These are phyloP conservation scores for Aplidium turbinatum DNA, from an alignment of 23 tunicate species.

Conservation along the genomic window DNA sequence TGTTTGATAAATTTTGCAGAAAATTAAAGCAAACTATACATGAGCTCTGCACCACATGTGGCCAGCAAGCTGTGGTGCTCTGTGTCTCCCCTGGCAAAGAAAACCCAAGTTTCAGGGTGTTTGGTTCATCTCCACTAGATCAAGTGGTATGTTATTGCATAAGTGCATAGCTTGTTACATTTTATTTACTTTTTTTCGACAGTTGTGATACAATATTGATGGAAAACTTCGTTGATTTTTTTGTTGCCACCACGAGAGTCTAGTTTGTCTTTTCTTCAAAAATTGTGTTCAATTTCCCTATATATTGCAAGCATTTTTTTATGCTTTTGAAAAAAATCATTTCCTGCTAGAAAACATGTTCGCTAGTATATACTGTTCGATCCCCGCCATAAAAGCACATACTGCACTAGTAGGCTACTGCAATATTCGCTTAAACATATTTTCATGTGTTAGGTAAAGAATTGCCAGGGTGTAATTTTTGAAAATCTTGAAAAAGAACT, in stretches of 20 bases:
- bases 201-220: not conserved
- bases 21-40: constrained; percentile 84
- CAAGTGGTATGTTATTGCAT: constrained; percentile 56
- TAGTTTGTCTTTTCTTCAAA: too few relatives aligned
- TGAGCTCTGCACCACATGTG: constrained; percentile 85
- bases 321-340: too few relatives aligned
- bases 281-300: too few relatives aligned
- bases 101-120: constrained; percentile 64
- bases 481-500: constrained; percentile 68
- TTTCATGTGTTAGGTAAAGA: constrained; percentile 56
- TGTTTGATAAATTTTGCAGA: constrained; percentile 29
- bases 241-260: too few relatives aligned
- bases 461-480: constrained; percentile 57
- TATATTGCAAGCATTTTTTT: too few relatives aligned
- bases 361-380: too few relatives aligned
- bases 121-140: constrained; percentile 87
- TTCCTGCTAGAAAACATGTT: too few relatives aligned
- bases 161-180: not conserved
- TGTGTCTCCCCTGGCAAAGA: constrained; percentile 91
- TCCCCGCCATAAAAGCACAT: too few relatives aligned
- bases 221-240: not conserved
- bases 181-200: not conserved
- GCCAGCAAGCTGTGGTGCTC: constrained; percentile 88
- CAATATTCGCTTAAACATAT: too few relatives aligned
- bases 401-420: too few relatives aligned